A percentile compares a stretch with the other conserved stretches of the same genome.
These are phyloP conservation scores for Coracias cyanogaster DNA, from an alignment of 2,797 vertebrate genomes.

Conservation along the genomic window DNA sequence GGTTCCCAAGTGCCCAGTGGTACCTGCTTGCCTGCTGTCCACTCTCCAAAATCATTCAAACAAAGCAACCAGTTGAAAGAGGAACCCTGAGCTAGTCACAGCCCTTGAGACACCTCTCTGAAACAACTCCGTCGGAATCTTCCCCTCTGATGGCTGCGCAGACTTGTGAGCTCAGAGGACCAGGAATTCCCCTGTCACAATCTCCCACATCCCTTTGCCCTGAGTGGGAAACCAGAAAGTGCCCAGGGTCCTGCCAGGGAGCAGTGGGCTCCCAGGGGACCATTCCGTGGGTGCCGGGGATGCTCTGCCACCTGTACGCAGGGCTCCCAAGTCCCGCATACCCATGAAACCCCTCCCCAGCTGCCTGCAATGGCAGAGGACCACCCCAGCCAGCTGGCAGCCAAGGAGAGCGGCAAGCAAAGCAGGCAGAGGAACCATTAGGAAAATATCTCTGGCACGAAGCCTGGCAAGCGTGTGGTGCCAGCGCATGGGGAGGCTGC, in stretches of 20 bases:
- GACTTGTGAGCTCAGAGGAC: background rate
- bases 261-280: background rate
- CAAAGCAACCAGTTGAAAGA: background rate
- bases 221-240: background rate
- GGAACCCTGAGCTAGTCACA: background rate
- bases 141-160: background rate
- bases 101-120: background rate
- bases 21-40: background rate
- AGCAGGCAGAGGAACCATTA: conserved; percentile 40
- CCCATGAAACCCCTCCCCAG: conserved; percentile 45
- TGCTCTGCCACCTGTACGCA: conserved; percentile 25
- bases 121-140: rapidly evolving
- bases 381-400: conserved; percentile 66
- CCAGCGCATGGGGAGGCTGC: background rate
- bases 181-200: background rate
- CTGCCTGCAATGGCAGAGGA: background rate
- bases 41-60: background rate
- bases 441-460: conserved; percentile 36
- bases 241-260: background rate
- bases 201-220: background rate
- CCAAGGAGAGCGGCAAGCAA: background rate
- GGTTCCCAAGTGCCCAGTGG: background rate
- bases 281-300: background rate
- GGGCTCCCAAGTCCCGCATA: background rate
- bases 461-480: background rate